A percentile compares a stretch with the other conserved stretches of the same genome.
Conservation (phyloP, 2,888 invertebrate genomes). For the Cryptus armator region DNA sequence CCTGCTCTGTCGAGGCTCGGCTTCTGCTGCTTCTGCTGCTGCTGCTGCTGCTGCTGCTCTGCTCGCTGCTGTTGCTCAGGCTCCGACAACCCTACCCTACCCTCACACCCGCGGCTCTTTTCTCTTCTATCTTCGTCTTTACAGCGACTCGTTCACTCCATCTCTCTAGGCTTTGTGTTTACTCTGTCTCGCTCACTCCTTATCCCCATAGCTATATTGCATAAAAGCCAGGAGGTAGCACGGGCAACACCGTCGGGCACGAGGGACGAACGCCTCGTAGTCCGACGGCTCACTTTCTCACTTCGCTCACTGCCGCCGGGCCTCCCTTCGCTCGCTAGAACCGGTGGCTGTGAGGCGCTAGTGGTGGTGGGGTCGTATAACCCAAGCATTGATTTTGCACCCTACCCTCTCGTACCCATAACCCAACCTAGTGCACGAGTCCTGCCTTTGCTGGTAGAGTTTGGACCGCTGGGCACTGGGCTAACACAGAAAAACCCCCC, state of each 20-base stretch:
- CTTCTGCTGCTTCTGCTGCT: slow-evolving; percentile 12
- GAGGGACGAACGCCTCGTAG: slow-evolving; percentile 57
- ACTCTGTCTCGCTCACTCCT: slow-evolving; percentile 47
- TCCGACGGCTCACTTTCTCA: slow-evolving; percentile 72
- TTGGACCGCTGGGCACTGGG: not conserved
- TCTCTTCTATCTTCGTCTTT: slow-evolving; percentile 27
- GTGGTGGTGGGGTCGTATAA: slow-evolving; percentile 58
- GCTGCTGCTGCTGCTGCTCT: not conserved
- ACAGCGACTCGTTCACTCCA: slow-evolving; percentile 3
- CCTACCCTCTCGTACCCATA: slow-evolving; percentile 60
- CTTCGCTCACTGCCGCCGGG: slow-evolving; percentile 66
- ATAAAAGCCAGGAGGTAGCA: slow-evolving; percentile 22
- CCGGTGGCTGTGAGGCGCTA: slow-evolving; percentile 15
- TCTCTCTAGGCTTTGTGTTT: slow-evolving; percentile 42
- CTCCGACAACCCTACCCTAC: slow-evolving; percentile 23
- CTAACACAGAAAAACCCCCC: not conserved
- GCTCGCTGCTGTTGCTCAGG: slow-evolving; percentile 35
- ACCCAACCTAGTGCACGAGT: slow-evolving; percentile 37
- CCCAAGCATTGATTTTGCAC: slow-evolving; percentile 78
- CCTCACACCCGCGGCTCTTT: slow-evolving; percentile 31
- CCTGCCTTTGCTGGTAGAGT: slow-evolving; percentile 1
- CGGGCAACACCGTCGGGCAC: slow-evolving; percentile 33
- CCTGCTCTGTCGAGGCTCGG: slow-evolving; percentile 12
- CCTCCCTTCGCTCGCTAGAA: slow-evolving; percentile 31
- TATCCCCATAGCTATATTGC: not conserved